A percentile compares a stretch with the other conserved stretches of the same genome.
phyloP scores from a whole-genome alignment of 1,140 invertebrate genomes.

The Calliphora vicina region DNA sequence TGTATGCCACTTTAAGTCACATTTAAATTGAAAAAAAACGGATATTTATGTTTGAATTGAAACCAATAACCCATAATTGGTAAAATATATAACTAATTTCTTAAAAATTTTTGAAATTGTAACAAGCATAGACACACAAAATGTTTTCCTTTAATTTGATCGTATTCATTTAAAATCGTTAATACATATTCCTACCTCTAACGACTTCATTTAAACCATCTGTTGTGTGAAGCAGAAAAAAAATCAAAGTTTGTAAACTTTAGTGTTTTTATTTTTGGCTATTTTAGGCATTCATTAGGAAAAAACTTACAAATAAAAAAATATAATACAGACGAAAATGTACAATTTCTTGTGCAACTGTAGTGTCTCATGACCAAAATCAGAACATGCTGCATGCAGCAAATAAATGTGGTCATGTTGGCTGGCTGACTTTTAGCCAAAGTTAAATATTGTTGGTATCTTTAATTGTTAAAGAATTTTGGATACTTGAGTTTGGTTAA shows the following conservation, averaged over 20 bases:
- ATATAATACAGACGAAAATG: not conserved
- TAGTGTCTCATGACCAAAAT: not conserved
- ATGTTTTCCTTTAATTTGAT: not conserved
- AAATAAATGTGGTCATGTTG: not conserved
- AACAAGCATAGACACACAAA: not conserved
- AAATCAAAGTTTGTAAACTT: no score
- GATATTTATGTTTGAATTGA: not conserved
- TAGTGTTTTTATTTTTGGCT: not conserved
- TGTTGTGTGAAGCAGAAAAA: not conserved
- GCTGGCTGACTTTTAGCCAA: not conserved
- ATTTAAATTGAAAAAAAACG: not conserved
- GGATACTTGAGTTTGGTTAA: not conserved
- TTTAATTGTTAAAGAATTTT: slow-evolving; percentile 6
- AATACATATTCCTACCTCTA: not conserved
- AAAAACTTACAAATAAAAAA: not conserved
- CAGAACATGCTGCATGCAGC: not conserved
- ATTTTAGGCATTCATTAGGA: slow-evolving; percentile 13
- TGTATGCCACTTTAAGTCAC: not conserved
- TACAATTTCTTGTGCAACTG: not conserved
- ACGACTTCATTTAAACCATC: not conserved
- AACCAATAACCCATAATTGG: not conserved
- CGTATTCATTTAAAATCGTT: not conserved
- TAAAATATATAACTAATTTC: not conserved
- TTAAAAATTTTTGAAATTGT: not conserved
- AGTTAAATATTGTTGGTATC: not conserved